Evolutionary conservation across 2,888 invertebrate species (phyloP), one percentile per base, ranked within the genome.

Genomic region (Muscina levida): DNA sequence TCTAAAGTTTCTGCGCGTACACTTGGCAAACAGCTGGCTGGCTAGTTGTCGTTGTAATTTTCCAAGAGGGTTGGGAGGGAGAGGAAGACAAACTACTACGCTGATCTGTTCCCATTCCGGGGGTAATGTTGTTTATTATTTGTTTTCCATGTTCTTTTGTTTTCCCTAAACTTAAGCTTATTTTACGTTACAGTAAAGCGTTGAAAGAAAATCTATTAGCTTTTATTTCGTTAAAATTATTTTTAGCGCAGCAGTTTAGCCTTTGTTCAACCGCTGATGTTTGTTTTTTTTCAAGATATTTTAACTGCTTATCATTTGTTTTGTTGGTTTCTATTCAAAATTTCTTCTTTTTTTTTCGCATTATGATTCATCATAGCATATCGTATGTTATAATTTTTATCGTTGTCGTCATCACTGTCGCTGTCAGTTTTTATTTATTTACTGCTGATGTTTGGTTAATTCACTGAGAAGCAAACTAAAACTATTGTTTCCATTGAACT

Each of bases 401-500:
- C 42, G 42, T 59, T 39, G 22, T 53, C 39, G 59, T 37, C 59
- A 17, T 42, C 10, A 5, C 10, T 59, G 19, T 59, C 31, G 59
- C n/a, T 39, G 15, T 15, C 15, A 19, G 15, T 59, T 59, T 39
- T 37, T 39, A 39, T 19, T 57, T 57, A 8, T 31, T n/a, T 31
- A 31, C 3, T 31, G 8, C 31, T 31, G n/a, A n/a, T n/a, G n/a
- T 57, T 57, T 57, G 31, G 37, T n/a, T 62, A 62, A 62, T 62
- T 62, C 62, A 22, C 39, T 42, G 42, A 42, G 22, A 59, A 62
- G 13, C 19, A 62, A 62, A 62, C 62, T 42, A n/a, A n/a, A n/a
- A n/a, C 22, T 56, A 8, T 62, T 62, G 62, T 22, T 42, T 62
- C 62, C 62, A 62, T 62, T 62, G 62, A 62, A 62, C 62, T 62